Evolutionary conservation across 2,888 invertebrate genomes (phyloP), one percentile per base, ranked within the genome.

Genomic region (Hirtodrosophila histrioides): DNA sequence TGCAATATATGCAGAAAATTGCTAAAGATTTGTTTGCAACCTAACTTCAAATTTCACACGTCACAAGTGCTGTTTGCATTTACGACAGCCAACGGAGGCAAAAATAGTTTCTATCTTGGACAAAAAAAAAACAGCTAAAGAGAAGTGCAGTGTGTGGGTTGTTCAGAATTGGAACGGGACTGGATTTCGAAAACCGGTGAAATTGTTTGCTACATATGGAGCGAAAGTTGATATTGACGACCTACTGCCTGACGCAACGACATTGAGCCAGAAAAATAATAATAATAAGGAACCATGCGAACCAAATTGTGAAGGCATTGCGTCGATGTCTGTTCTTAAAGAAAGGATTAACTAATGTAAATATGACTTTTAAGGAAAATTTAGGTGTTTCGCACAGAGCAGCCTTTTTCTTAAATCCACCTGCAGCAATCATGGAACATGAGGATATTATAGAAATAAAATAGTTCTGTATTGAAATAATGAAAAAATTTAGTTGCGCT

Each of bases 201-300:
- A 70, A 10, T 72, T 69, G 54, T 65, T 72, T 23, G 69, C 69
- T 3, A 62, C 40, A 3, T 70, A 73, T 45, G 63, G 69, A 39
- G 62, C 27, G 27, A 27, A 53, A 1, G 17, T 17, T 17, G 17
- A 17, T 17, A 17, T 17, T 17, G 17, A 17, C 17, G 17, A 17
- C 17, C 17, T 17, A 17, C 17, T 17, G 1, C 17, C 17, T 17
- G 17, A 17, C 17, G 17, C 17, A 17, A 17, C 17, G 17, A 17
- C 17, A 37, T 54, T 71, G 50, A 51, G 53, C 23, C 41, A 33
- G 27, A 27, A 27, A 27, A 27, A 27, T n/a, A n/a, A n/a, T n/a
- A n/a, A n/a, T n/a, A n/a, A n/a, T n/a, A 17, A 12, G 4, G 6
- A 11, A 7, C 9, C 27, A 24, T 48, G 36, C 8, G 7, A 48